Percentiles rank a stretch among this genome's conserved stretches.
These are phyloP conservation scores for Entelurus aequoreus DNA, from an alignment of 2,113 vertebrate genomes.

Conservation along the genomic window DNA sequence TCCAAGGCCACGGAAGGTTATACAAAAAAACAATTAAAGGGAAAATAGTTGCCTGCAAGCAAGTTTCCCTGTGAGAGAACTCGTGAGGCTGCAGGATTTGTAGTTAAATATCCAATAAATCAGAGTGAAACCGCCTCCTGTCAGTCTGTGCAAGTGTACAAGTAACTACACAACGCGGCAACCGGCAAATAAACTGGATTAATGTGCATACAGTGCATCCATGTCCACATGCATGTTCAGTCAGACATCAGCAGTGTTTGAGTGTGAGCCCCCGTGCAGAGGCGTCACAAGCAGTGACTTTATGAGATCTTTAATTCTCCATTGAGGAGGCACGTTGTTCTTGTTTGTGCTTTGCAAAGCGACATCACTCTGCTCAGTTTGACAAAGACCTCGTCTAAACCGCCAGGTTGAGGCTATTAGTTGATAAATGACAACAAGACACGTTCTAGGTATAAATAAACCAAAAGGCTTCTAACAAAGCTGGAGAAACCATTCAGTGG, in stretches of 20 bases:
- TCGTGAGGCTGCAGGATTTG: neutral
- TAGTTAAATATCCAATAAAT: neutral
- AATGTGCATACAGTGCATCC: constrained; percentile 16
- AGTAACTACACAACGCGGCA: constrained; percentile 15
- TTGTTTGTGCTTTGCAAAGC: constrained; percentile 26
- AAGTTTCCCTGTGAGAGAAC: neutral
- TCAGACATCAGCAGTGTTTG: constrained; percentile 26
- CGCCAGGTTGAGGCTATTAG: constrained; percentile 7
- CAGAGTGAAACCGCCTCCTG: neutral
- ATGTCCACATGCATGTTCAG: neutral
- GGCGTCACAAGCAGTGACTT: constrained; percentile 20
- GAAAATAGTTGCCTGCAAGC: neutral
- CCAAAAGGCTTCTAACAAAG: neutral
- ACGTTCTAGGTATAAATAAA: neutral
- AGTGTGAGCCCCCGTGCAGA: constrained; percentile 6
- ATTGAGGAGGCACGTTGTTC: constrained; percentile 39
- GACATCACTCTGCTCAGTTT: constrained; percentile 19
- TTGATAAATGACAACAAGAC: constrained; percentile 4
- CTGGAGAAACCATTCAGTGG: neutral
- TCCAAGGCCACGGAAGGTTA: constrained; percentile 36
- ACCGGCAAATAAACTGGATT: constrained; percentile 34
- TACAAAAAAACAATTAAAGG: constrained; percentile 13
- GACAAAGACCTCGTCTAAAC: constrained; percentile 27
- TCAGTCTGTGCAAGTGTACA: neutral
- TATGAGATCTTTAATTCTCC: constrained; percentile 30